A percentile compares a stretch with the other conserved stretches of the same genome.
Evolutionary conservation across 92 coral and sea anemone genomes (phyloP).

Genomic region (Heliopora coerulea): DNA sequence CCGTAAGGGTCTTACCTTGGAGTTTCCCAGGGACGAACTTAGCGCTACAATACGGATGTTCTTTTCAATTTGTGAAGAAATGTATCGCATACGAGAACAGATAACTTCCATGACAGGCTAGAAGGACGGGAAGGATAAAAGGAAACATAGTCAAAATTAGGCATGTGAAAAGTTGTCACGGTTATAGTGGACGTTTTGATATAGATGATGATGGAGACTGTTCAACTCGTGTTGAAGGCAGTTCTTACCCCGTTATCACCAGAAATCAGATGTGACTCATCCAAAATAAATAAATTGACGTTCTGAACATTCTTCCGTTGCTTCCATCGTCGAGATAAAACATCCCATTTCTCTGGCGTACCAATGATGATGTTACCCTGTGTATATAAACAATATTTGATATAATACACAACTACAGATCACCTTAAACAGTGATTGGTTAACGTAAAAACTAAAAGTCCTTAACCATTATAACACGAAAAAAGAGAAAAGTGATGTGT

Average conservation of each 20-base stretch:
- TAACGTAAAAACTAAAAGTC: background rate
- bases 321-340: slow-evolving; percentile 94
- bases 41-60: slow-evolving; percentile 89
- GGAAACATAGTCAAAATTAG: background rate
- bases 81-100: slow-evolving; percentile 97
- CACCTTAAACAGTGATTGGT: too few relatives aligned
- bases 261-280: slow-evolving; percentile 92
- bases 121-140: slow-evolving; percentile 1
- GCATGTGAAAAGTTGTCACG: background rate
- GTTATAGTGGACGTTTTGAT: too few relatives aligned
- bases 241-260: slow-evolving; percentile 91
- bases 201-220: too few relatives aligned
- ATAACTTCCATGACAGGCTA: slow-evolving; percentile 97
- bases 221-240: background rate
- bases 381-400: too few relatives aligned
- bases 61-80: slow-evolving; percentile 93
- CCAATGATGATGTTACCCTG: slow-evolving; percentile 94
- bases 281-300: slow-evolving; percentile 86
- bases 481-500: too few relatives aligned
- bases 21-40: slow-evolving; percentile 92
- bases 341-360: slow-evolving; percentile 99
- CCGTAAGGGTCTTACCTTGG: slow-evolving; percentile 63
- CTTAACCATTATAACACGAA: background rate
- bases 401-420: too few relatives aligned
- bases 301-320: slow-evolving; percentile 96